Conservation (phyloP, 2,888 invertebrate species). For the Morinoia aosen region DNA sequence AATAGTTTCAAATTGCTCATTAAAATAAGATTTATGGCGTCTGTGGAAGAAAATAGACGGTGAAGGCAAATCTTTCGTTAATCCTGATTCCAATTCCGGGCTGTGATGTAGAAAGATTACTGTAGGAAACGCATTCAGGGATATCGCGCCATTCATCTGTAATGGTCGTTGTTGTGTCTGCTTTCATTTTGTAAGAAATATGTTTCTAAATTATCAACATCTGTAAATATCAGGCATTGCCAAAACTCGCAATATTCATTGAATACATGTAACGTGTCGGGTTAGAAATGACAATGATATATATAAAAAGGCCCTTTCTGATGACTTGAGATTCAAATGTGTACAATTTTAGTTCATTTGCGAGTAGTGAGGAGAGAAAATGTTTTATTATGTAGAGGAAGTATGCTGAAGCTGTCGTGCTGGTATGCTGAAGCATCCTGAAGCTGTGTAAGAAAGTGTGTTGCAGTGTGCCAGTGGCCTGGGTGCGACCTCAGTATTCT, state of each 20-base stretch:
- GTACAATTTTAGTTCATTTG: too few species aligned
- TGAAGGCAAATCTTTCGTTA: not conserved
- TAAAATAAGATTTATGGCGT: not conserved
- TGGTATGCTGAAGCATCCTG: too few species aligned
- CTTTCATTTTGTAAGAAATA: not conserved
- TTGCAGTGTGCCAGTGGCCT: too few species aligned
- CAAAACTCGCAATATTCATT: not conserved
- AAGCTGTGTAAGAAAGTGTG: too few species aligned
- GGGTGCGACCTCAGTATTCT: too few species aligned
- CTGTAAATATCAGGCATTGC: not conserved
- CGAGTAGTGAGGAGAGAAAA: too few species aligned
- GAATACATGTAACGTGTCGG: too few species aligned
- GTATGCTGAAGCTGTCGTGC: too few species aligned
- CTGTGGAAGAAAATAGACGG: not conserved
- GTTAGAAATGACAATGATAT: too few species aligned
- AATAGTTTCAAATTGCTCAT: not conserved
- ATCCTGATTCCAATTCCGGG: not conserved
- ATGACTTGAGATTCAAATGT: too few species aligned
- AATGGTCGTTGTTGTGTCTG: not conserved
- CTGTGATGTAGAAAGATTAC: not conserved
- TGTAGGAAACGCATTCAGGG: not conserved
- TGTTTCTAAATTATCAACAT: not conserved
- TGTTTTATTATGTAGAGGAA: too few species aligned
- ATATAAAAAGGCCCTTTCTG: too few species aligned
- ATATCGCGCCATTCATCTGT: not conserved